These are phyloP conservation scores for Drosophila leontia DNA, from an alignment of 1,140 invertebrate species.

Conservation along the genomic window DNA sequence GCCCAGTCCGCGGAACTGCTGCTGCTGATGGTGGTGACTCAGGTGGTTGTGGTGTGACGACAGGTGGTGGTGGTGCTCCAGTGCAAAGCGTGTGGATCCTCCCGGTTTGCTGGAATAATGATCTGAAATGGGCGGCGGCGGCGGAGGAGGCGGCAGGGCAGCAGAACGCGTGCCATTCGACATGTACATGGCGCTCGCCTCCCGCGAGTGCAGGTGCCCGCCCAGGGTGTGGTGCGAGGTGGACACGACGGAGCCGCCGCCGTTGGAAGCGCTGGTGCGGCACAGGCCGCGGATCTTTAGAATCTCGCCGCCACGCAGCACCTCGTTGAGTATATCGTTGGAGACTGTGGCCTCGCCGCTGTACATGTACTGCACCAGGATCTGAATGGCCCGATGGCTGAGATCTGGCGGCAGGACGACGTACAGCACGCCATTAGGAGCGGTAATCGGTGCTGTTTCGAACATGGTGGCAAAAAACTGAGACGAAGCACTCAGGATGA, in stretches of 20 bases:
- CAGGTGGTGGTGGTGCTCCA: conserved; percentile 69
- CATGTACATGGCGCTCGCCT: conserved; percentile 60
- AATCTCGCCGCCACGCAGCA: conserved; percentile 91
- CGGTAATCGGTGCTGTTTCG: conserved; percentile 81
- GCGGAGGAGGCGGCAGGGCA: conserved; percentile 51
- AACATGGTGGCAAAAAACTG: conserved; percentile 85
- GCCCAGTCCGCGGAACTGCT: conserved; percentile 76
- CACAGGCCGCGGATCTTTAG: conserved; percentile 91
- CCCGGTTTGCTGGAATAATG: conserved; percentile 63
- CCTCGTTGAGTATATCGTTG: conserved; percentile 92
- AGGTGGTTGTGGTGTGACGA: conserved; percentile 30
- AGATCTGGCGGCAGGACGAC: conserved; percentile 93
- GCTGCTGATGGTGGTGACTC: conserved; percentile 49
- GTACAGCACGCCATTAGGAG: conserved; percentile 87
- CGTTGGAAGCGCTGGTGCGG: conserved; percentile 86
- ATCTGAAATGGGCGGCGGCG: conserved; percentile 54
- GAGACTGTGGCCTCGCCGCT: conserved; percentile 93
- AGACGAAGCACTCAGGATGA: conserved; percentile 93
- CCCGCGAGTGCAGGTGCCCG: conserved; percentile 75
- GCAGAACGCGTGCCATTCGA: conserved; percentile 66
- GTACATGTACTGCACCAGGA: conserved; percentile 94
- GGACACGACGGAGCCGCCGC: conserved; percentile 40
- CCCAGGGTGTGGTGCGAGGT: conserved; percentile 46
- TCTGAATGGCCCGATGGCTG: conserved; percentile 91
- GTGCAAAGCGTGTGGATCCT: conserved; percentile 53